These are phyloP conservation scores for Lepeophtheirus nordmannii DNA, from an alignment of 2,888 invertebrate species.

Conservation along the genomic window DNA sequence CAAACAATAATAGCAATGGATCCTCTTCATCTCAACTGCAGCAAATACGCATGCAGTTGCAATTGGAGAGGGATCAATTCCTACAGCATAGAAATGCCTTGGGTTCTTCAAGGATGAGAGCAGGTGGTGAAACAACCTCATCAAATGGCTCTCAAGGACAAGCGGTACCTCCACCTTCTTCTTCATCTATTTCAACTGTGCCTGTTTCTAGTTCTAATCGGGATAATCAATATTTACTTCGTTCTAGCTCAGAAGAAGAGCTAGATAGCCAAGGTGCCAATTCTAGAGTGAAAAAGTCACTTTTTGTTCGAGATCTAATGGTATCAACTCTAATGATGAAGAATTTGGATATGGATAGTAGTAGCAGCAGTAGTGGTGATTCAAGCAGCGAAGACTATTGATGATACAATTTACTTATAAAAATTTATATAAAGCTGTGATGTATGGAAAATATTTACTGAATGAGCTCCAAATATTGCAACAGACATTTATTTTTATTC, in stretches of 20 bases:
- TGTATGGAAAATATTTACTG: neutral
- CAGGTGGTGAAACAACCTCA: neutral
- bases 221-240: neutral
- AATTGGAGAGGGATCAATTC: conserved; percentile 13
- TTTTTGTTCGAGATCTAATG: conserved; percentile 9
- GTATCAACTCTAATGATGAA: conserved; percentile 9
- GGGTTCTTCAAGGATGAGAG: neutral
- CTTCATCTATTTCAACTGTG: neutral
- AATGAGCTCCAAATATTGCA: neutral
- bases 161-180: neutral
- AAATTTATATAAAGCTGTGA: conserved; percentile 1
- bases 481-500: neutral
- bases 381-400: conserved; percentile 5
- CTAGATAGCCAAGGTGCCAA: neutral
- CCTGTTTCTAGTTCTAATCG: neutral
- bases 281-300: neutral
- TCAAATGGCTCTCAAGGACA: neutral
- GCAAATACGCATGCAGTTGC: conserved; percentile 87
- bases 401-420: neutral
- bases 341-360: neutral
- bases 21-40: conserved; percentile 63
- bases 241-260: neutral
- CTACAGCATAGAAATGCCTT: conserved; percentile 1
- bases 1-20: neutral
- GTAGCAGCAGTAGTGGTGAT: neutral